A percentile compares a stretch with the other conserved stretches of the same genome.
Conservation (phyloP, 53 echinoderm and acorn worm species). For the Temnopleurus reevesii region DNA sequence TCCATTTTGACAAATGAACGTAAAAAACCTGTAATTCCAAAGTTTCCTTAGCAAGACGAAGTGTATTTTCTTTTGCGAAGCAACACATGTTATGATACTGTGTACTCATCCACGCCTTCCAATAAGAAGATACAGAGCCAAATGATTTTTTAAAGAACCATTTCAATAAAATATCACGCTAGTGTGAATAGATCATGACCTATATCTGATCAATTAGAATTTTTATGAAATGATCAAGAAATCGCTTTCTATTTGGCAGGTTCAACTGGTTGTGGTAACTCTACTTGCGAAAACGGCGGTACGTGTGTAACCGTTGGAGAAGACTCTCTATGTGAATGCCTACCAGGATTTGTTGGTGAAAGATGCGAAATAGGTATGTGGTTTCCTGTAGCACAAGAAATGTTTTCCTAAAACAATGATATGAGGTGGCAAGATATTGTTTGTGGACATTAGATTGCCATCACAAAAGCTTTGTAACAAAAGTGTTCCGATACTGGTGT, state of each 20-base stretch:
- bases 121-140: not conserved
- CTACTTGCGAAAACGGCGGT: not conserved
- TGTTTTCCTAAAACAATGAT: no score
- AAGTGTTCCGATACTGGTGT: no score
- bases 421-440: no score
- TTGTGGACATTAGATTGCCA: no score
- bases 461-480: no score
- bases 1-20: no score
- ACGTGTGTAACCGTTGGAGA: not conserved
- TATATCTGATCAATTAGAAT: not conserved
- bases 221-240: no score
- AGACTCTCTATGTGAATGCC: not conserved
- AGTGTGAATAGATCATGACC: not conserved
- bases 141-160: not conserved
- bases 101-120: not conserved
- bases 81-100: not conserved
- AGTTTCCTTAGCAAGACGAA: no score
- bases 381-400: no score
- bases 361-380: conserved; percentile 4
- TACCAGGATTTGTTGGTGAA: not conserved
- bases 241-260: not conserved
- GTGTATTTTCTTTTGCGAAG: not conserved
- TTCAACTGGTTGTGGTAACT: not conserved
- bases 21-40: no score
- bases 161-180: not conserved